Conservation (phyloP, 2,888 invertebrate genomes). For the Drosophila multiciliata region DNA sequence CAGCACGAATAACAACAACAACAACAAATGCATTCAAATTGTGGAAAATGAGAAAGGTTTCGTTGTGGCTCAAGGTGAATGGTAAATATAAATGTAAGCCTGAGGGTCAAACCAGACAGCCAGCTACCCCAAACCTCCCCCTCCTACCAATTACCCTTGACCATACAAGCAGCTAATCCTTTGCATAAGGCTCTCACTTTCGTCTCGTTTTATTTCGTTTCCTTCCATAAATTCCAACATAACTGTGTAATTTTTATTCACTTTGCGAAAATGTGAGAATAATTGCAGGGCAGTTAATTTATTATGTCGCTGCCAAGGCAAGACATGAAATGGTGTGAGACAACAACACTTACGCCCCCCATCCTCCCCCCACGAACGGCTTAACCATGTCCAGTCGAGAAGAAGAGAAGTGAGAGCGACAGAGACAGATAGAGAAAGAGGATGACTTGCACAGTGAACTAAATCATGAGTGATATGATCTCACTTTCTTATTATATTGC, state of each 20-base stretch:
- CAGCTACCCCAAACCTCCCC: slow-evolving; percentile 14
- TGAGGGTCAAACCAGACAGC: slow-evolving; percentile 45
- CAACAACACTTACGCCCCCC: slow-evolving; percentile 23
- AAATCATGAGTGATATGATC: background rate
- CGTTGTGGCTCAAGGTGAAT: slow-evolving; percentile 7
- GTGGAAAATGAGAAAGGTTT: slow-evolving; percentile 13
- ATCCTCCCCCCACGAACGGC: slow-evolving; percentile 21
- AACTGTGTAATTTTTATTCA: slow-evolving; percentile 75
- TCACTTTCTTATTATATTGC: background rate
- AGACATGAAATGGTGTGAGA: slow-evolving; percentile 63
- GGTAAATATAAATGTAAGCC: slow-evolving; percentile 9
- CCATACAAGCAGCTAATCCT: slow-evolving; percentile 48
- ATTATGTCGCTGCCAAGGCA: slow-evolving; percentile 73
- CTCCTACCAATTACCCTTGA: background rate
- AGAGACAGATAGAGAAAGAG: background rate
- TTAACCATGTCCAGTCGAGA: slow-evolving; percentile 20
- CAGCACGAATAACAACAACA: slow-evolving; percentile 54
- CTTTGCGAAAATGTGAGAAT: slow-evolving; percentile 79
- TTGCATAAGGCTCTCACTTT: slow-evolving; percentile 67
- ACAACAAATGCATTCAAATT: slow-evolving; percentile 26
- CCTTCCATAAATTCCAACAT: slow-evolving; percentile 54
- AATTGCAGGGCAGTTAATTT: slow-evolving; percentile 79
- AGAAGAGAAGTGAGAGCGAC: background rate
- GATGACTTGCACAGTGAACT: background rate
- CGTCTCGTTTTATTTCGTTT: slow-evolving; percentile 46